Evolutionary conservation across 2,797 vertebrate genomes (phyloP).

Genomic region (Gambusia yucatana): DNA sequence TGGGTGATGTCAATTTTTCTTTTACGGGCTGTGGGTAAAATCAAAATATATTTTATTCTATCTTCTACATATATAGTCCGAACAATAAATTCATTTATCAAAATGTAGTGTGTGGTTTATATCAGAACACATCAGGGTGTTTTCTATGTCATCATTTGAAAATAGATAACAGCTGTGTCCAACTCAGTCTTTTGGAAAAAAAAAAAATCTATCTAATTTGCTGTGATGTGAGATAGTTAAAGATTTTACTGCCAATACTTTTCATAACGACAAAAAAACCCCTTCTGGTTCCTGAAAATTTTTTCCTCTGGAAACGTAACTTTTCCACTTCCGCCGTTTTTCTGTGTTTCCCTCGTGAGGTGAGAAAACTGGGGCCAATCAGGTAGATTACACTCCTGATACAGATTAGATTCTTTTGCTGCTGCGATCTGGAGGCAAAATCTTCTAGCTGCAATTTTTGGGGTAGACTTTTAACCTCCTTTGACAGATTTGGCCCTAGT

Average conservation of each 20-base stretch:
- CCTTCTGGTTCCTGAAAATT: background rate
- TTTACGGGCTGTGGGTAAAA: too few relatives aligned
- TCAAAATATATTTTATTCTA: background rate
- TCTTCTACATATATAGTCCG: background rate
- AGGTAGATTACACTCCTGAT: background rate
- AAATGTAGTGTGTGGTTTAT: background rate
- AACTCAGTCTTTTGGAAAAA: background rate
- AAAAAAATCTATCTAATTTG: background rate
- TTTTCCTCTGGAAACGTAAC: background rate
- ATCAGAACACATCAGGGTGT: background rate
- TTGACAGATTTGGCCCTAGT: background rate
- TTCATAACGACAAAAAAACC: background rate
- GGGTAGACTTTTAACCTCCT: background rate
- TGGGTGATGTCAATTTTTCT: background rate
- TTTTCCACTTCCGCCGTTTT: background rate
- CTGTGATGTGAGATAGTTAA: background rate
- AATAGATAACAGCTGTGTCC: background rate
- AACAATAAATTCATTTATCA: background rate
- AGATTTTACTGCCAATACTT: background rate
- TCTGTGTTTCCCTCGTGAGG: background rate
- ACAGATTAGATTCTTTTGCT: background rate
- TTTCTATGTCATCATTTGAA: background rate
- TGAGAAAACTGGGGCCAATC: background rate
- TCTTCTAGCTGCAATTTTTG: background rate
- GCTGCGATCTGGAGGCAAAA: background rate